These are phyloP conservation scores for Drosophila falleni DNA, from an alignment of 2,888 invertebrate species.

Conservation along the genomic window DNA sequence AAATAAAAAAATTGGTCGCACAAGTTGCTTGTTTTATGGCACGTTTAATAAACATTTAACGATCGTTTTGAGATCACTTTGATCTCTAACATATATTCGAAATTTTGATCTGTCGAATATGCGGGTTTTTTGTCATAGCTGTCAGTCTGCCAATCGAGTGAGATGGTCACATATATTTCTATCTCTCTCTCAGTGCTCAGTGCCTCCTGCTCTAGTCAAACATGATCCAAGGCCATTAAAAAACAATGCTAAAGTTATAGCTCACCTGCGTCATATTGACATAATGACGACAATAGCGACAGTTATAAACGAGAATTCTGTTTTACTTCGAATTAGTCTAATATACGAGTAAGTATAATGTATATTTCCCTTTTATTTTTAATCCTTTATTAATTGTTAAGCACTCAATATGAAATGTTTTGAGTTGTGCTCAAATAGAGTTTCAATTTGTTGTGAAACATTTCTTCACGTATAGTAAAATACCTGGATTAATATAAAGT, in stretches of 20 bases:
- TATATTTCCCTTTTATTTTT: neutral
- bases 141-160: no score
- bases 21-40: slow-evolving; percentile 34
- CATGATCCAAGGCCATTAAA: slow-evolving; percentile 38
- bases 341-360: neutral
- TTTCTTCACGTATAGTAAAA: neutral
- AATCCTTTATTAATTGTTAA: neutral
- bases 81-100: slow-evolving; percentile 27
- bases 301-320: slow-evolving; percentile 1
- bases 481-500: neutral
- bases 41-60: slow-evolving; percentile 35
- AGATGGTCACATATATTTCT: neutral
- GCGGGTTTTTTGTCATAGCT: slow-evolving; percentile 33
- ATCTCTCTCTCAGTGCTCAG: neutral
- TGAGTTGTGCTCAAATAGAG: neutral
- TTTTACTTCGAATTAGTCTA: neutral
- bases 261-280: slow-evolving; percentile 40
- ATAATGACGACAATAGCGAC: slow-evolving; percentile 26
- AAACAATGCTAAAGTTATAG: slow-evolving; percentile 34
- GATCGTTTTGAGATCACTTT: slow-evolving; percentile 35
- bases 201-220: neutral
- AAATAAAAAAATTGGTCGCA: slow-evolving; percentile 19
- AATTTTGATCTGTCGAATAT: slow-evolving; percentile 26
- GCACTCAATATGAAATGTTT: neutral
- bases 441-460: neutral